phyloP scores from a whole-genome alignment of 1,140 invertebrate species.

The Theocolax elegans region DNA sequence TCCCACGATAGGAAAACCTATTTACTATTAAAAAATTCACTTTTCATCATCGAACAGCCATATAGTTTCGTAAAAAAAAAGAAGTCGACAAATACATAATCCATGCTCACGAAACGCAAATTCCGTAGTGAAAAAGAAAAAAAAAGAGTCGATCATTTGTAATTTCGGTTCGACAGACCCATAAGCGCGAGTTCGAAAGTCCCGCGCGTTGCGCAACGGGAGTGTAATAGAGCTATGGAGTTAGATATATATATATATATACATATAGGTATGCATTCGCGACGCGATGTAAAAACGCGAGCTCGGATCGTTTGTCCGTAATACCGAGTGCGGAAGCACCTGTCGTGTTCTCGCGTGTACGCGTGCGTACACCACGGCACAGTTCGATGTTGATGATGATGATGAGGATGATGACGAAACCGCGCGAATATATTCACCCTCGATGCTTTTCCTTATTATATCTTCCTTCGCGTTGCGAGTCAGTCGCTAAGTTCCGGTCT shows the following conservation, averaged over 20 bases:
- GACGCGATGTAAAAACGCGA: constrained; percentile 3
- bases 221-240: not conserved
- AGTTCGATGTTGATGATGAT: not conserved
- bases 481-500: too few relatives aligned
- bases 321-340: not conserved
- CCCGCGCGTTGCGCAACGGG: constrained; percentile 18
- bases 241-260: too few relatives aligned
- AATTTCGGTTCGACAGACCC: not conserved
- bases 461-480: too few relatives aligned
- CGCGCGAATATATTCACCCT: not conserved
- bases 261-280: too few relatives aligned
- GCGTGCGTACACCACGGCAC: not conserved
- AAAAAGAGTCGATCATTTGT: constrained; percentile 29
- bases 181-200: not conserved
- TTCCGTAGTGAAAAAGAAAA: too few relatives aligned
- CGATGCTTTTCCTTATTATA: constrained; percentile 49
- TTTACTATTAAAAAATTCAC: too few relatives aligned
- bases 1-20: too few relatives aligned
- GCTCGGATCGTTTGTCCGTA: constrained; percentile 12
- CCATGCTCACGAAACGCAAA: too few relatives aligned
- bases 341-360: not conserved
- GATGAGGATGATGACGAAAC: constrained; percentile 10
- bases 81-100: too few relatives aligned
- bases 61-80: too few relatives aligned
- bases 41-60: too few relatives aligned